Base-by-base conservation (phyloP, 2,113 vertebrate genomes). In the Alosa alosa region DNA sequence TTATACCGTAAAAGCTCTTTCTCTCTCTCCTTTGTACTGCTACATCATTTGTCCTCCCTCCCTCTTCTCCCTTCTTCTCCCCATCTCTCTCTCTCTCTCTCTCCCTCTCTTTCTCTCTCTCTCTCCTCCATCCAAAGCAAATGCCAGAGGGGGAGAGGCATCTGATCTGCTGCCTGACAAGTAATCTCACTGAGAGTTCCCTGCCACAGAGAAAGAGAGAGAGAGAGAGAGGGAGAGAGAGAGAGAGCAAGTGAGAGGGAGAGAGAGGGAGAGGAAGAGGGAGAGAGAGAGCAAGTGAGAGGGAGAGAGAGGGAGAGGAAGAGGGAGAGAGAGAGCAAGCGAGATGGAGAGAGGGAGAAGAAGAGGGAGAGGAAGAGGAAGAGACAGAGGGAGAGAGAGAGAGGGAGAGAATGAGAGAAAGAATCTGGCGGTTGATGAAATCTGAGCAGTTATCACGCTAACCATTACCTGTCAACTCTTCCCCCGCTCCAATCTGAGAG, bases 391-490 rank as follows among this genome's bases (percentile, higher is more conserved):
- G 55, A 55, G 36, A 68, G n/a, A 13, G 75, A 52, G 78, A 45
- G 44, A n/a, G 44, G 17, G 92, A 96, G 95, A 96, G 96, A 96
- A 96, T 96, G 95, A 96, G 94, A 96, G 49, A 17, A 55, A 55
- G 36, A 55, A 52, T 81, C 85, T 84, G 85, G 82, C 82, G 93
- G 95, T 95, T 97, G 96, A 97, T 97, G 96, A 96, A 96, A 97
- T 96, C 96, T 95, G 94, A 96, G 96, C 94, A 96, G 96, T 89
- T 88, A 90, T 89, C 86, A 89, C 84, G 83, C 84, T 90, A 89
- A 90, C 86, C 84, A 90, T 86, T 88, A 90, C 89, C 89, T 90
- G 89, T 90, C 89, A 90, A 86, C 88, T 84, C 83, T 78, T 88
- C 81, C 72, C 85, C 78, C 44, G 44, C 83, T 87, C 64, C 83